Evolutionary conservation across 2,797 vertebrate species (phyloP).

Genomic region (Denticeps clupeoides): DNA sequence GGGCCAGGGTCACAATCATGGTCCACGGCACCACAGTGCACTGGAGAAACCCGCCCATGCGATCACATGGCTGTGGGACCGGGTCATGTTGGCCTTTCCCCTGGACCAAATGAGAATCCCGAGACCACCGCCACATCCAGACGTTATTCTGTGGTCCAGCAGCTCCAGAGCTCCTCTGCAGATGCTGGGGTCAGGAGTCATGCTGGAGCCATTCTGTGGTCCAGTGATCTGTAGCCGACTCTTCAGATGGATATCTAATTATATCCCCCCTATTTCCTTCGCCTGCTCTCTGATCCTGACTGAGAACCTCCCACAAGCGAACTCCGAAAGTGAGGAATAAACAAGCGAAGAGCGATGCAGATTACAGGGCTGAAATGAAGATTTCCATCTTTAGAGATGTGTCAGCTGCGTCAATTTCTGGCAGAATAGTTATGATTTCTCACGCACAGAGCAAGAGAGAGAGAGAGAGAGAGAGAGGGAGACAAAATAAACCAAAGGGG

Average conservation of each 20-base stretch:
- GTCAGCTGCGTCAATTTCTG: neutral
- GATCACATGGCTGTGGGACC: neutral
- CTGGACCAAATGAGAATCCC: slow-evolving; percentile 1
- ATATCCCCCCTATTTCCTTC: neutral
- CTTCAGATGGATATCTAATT: neutral
- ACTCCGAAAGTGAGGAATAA: neutral
- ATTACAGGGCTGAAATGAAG: neutral
- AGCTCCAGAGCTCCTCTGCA: neutral
- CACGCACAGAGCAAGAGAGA: neutral
- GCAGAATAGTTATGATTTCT: neutral
- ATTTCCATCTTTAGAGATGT: neutral
- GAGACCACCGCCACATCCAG: neutral
- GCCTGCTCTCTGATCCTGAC: neutral
- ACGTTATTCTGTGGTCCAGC: neutral
- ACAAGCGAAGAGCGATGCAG: neutral
- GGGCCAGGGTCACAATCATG: slow-evolving; percentile 24
- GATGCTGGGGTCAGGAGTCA: no score
- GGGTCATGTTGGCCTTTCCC: neutral
- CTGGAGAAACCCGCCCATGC: slow-evolving; percentile 2
- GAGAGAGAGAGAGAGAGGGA: slow-evolving; percentile 2
- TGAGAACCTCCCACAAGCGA: neutral
- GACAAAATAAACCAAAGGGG: neutral
- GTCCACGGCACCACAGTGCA: slow-evolving; percentile 14
- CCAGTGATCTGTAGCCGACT: neutral
- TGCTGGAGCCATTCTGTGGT: no score